A percentile compares a stretch with the other conserved stretches of the same genome.
phyloP scores from a whole-genome alignment of 1,140 invertebrate genomes.

The Melanaphis sacchari region DNA sequence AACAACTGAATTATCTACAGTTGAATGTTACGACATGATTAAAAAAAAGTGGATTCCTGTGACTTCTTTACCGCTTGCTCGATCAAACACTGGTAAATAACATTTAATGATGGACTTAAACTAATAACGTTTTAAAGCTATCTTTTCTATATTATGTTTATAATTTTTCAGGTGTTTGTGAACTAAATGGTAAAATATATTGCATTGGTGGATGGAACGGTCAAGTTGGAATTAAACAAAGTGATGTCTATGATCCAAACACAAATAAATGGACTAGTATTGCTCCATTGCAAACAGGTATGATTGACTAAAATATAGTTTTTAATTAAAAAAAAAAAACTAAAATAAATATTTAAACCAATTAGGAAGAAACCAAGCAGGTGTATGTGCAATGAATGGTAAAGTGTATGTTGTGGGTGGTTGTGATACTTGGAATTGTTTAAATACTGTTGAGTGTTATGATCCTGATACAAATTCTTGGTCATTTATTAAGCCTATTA shows the following conservation, averaged over 20 bases:
- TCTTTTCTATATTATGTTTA: not conserved
- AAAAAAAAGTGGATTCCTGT: constrained; percentile 71
- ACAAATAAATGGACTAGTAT: constrained; percentile 73
- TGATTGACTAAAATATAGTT: constrained; percentile 34
- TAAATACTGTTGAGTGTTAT: constrained; percentile 76
- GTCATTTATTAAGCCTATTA: constrained; percentile 67
- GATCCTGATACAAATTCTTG: constrained; percentile 70
- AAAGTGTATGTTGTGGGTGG: constrained; percentile 80
- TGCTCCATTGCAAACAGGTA: constrained; percentile 72
- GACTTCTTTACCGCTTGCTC: constrained; percentile 71
- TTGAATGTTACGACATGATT: constrained; percentile 72
- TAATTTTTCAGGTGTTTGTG: constrained; percentile 71
- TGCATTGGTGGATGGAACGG: constrained; percentile 84
- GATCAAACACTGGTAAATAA: constrained; percentile 71
- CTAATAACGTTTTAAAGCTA: not conserved
- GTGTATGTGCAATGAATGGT: constrained; percentile 72
- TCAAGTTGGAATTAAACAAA: constrained; percentile 76
- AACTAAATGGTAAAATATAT: constrained; percentile 74
- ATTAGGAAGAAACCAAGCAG: constrained; percentile 79
- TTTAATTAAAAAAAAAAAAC: not conserved
- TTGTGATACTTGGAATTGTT: constrained; percentile 81
- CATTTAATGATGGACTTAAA: not conserved
- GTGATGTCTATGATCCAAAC: constrained; percentile 75
- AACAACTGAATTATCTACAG: constrained; percentile 73
- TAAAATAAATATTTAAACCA: constrained; percentile 31